Evolutionary conservation across 2,113 vertebrate genomes (phyloP).

Genomic region (Crotalus horridus): DNA sequence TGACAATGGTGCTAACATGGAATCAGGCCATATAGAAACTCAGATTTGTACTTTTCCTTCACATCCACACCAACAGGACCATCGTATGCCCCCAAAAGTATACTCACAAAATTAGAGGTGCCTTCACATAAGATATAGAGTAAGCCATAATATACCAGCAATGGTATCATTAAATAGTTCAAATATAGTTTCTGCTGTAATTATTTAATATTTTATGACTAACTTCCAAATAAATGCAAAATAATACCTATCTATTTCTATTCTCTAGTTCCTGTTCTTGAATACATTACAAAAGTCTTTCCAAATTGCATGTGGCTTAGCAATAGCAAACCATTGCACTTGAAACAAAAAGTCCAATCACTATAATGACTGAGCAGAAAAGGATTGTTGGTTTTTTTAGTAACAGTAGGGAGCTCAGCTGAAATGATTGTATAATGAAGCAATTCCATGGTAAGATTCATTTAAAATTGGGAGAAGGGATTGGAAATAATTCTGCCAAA

Average conservation of each 20-base stretch:
- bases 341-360: neutral
- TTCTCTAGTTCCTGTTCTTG: neutral
- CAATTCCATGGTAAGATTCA: neutral
- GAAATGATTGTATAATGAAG: neutral
- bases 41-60: neutral
- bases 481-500: neutral
- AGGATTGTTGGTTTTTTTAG: neutral
- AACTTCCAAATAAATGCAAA: neutral
- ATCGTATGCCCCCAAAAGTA: neutral
- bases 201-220: neutral
- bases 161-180: neutral
- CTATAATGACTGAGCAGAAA: neutral
- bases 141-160: neutral
- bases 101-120: neutral
- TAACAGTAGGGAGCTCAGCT: neutral
- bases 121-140: neutral
- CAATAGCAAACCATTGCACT: neutral
- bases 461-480: neutral
- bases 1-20: neutral
- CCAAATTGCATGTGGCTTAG: neutral
- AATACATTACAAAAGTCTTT: neutral
- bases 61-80: neutral
- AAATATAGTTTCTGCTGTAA: neutral
- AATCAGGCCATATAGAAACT: neutral
- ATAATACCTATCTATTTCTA: neutral